A percentile compares a stretch with the other conserved stretches of the same genome.
phyloP scores from a whole-genome alignment of 2,797 vertebrate species.

The Notamacropus eugenii region DNA sequence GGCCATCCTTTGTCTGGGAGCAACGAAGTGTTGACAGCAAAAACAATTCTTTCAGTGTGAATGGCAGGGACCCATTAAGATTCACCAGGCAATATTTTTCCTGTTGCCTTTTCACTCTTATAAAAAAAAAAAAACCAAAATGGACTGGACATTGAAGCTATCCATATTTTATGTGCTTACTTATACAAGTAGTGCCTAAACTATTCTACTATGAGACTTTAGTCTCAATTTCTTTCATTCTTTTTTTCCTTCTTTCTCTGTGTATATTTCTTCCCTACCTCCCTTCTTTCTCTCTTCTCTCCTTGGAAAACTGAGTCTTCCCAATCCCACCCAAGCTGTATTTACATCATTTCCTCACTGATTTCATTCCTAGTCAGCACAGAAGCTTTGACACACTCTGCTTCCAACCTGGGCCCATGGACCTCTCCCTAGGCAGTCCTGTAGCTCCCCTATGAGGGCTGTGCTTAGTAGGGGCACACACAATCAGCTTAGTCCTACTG shows the following conservation, averaged over 20 bases:
- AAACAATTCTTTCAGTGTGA: neutral
- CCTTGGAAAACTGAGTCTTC: neutral
- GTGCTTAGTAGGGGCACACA: neutral
- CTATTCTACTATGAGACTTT: neutral
- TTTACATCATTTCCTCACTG: neutral
- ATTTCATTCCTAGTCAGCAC: neutral
- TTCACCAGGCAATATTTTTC: neutral
- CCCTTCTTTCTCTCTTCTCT: neutral
- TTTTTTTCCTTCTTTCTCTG: too few relatives aligned
- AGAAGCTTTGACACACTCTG: neutral
- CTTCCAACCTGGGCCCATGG: neutral
- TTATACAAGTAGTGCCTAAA: neutral
- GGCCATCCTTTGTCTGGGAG: neutral
- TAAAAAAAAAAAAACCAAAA: constrained; percentile 8
- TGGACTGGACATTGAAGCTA: neutral
- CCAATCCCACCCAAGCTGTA: neutral
- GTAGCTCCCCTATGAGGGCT: neutral
- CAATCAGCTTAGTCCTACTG: neutral
- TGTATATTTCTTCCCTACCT: too few relatives aligned
- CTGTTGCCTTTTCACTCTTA: neutral
- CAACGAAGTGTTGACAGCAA: neutral
- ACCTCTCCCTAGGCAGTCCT: neutral
- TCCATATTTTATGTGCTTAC: neutral
- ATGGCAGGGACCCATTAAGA: neutral
- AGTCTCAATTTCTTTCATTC: too few relatives aligned